phyloP scores from a whole-genome alignment of 2,113 vertebrate genomes.

The Pachycephala philippinensis region DNA sequence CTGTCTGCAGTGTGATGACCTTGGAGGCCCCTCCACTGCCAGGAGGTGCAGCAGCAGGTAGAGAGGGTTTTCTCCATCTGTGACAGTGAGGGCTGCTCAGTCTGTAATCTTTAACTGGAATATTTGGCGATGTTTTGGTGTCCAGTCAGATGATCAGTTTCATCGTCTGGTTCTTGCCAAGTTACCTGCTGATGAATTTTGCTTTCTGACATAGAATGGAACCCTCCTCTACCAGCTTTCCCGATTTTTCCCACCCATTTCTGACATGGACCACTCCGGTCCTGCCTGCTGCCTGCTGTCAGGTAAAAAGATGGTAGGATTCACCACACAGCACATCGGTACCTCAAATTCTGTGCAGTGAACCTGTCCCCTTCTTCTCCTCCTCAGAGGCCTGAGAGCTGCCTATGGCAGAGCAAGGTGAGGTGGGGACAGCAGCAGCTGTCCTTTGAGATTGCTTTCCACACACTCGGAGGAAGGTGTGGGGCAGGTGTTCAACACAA shows the following conservation, averaged over 20 bases:
- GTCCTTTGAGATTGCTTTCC: neutral
- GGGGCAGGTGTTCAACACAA: neutral
- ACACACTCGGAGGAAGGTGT: fast-evolving
- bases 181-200: neutral
- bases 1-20: neutral
- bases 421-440: neutral
- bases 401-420: neutral
- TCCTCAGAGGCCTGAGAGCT: neutral
- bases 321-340: neutral
- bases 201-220: neutral
- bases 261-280: neutral
- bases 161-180: neutral
- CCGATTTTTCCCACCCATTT: fast-evolving
- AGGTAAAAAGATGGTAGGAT: neutral
- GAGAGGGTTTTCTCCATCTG: neutral
- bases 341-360: neutral
- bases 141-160: neutral
- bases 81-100: fast-evolving
- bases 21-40: neutral
- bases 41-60: neutral
- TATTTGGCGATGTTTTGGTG: neutral
- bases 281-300: neutral
- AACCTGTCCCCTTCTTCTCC: neutral
- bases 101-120: neutral
- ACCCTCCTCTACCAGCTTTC: neutral